Evolutionary conservation across 2,113 vertebrate genomes (phyloP).

Genomic region (Petromus typicus): DNA sequence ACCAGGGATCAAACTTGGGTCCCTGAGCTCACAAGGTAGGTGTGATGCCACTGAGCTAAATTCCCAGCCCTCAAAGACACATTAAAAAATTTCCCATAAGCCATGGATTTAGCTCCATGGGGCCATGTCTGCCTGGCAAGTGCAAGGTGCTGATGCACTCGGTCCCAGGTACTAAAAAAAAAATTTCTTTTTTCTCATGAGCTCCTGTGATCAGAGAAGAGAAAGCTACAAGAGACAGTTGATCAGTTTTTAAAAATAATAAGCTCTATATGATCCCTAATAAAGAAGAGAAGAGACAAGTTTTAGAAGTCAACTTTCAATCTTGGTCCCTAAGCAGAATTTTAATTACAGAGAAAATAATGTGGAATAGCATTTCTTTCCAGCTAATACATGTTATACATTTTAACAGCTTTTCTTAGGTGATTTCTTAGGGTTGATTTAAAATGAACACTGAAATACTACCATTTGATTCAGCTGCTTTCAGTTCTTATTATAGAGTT

Average conservation of each 20-base stretch:
- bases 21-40: too few relatives aligned
- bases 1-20: too few relatives aligned
- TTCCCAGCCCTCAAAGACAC: constrained; percentile 33
- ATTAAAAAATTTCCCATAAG: too few relatives aligned
- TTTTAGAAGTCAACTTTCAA: constrained; percentile 15
- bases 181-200: too few relatives aligned
- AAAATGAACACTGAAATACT: constrained; percentile 44
- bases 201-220: constrained; percentile 44
- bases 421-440: constrained; percentile 42
- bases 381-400: constrained; percentile 7
- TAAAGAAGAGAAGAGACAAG: not conserved
- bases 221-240: constrained; percentile 23
- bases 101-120: too few relatives aligned
- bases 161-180: too few relatives aligned
- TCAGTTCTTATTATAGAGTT: constrained; percentile 56
- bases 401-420: constrained; percentile 30
- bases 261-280: not conserved
- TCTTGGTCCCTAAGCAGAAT: not conserved
- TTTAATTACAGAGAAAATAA: not conserved
- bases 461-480: constrained; percentile 11
- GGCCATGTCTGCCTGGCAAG: too few relatives aligned
- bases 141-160: too few relatives aligned
- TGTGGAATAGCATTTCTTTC: not conserved
- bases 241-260: constrained; percentile 51
- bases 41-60: too few relatives aligned